A percentile compares a stretch with the other conserved stretches of the same genome.
phyloP scores from a whole-genome alignment of 2,888 invertebrate species.

The Plutella xylostella region DNA sequence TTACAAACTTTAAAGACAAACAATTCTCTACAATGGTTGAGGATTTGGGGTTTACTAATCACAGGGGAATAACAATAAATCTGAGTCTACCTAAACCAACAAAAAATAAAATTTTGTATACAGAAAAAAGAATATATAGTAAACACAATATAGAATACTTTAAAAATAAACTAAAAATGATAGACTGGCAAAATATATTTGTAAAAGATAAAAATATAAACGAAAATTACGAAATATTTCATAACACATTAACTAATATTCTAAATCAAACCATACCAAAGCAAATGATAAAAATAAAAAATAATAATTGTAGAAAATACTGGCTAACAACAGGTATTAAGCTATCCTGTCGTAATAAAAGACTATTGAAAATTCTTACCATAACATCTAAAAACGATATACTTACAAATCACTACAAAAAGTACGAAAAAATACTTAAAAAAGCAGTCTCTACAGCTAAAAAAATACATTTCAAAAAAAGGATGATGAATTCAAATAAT shows the following conservation, averaged over 20 bases:
- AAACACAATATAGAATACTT: slow-evolving; percentile 7
- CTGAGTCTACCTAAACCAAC: neutral
- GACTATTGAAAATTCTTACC: slow-evolving; percentile 11
- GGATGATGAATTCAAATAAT: slow-evolving; percentile 8
- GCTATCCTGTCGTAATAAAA: slow-evolving; percentile 15
- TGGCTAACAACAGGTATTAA: slow-evolving; percentile 13
- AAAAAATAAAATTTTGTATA: neutral
- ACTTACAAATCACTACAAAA: slow-evolving; percentile 11
- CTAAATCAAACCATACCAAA: slow-evolving; percentile 10
- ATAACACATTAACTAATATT: slow-evolving; percentile 2
- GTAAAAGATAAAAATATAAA: slow-evolving; percentile 7
- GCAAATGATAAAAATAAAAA: slow-evolving; percentile 9
- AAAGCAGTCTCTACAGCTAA: slow-evolving; percentile 8
- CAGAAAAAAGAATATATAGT: slow-evolving; percentile 6
- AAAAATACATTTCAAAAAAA: slow-evolving; percentile 9
- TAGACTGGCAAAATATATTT: slow-evolving; percentile 8
- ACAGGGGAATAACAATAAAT: neutral
- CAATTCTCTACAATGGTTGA: neutral
- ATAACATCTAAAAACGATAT: slow-evolving; percentile 5
- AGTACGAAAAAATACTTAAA: slow-evolving; percentile 14
- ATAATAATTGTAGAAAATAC: neutral
- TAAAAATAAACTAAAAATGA: slow-evolving; percentile 4
- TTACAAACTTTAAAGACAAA: neutral
- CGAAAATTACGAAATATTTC: slow-evolving; percentile 12
- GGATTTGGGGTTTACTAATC: neutral